Conservation (phyloP, 92 coral and sea anemone species). For the Meandrina meandrites region DNA sequence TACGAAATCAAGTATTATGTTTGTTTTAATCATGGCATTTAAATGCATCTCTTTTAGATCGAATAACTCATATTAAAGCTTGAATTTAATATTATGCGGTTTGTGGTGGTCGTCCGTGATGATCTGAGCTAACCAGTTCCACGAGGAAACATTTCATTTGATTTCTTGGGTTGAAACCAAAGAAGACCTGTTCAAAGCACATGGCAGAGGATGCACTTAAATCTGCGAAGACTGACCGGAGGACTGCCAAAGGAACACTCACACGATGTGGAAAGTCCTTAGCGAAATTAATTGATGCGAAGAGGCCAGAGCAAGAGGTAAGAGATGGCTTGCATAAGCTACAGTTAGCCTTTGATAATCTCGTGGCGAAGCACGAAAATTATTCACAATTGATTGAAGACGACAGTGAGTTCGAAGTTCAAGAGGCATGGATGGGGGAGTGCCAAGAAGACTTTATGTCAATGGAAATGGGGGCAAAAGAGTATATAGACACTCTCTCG, state of each 20-base stretch:
- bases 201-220: too few relatives aligned
- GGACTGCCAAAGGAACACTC: conserved; percentile 40
- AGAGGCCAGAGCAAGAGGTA: conserved; percentile 17
- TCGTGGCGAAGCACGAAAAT: conserved; percentile 35
- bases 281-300: conserved; percentile 3
- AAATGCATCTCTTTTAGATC: conserved; percentile 11
- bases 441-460: conserved; percentile 39
- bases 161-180: too few relatives aligned
- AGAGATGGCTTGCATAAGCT: conserved; percentile 25
- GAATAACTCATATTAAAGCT: conserved; percentile 22
- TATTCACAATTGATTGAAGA: conserved; percentile 16
- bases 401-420: conserved; percentile 15
- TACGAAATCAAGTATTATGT: conserved; percentile 16
- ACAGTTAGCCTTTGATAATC: conserved; percentile 30
- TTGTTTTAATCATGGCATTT: conserved; percentile 1
- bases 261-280: conserved; percentile 24
- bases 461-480: conserved; percentile 6
- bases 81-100: conserved; percentile 28
- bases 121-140: conserved; percentile 18
- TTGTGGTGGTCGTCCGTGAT: conserved; percentile 20
- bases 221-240: conserved; percentile 19
- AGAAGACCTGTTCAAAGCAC: too few relatives aligned
- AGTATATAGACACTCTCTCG: background rate
- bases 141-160: conserved; percentile 10
- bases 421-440: conserved; percentile 31